These are phyloP conservation scores for Patella ulyssiponensis DNA, from an alignment of 2,888 invertebrate genomes.

Conservation along the genomic window DNA sequence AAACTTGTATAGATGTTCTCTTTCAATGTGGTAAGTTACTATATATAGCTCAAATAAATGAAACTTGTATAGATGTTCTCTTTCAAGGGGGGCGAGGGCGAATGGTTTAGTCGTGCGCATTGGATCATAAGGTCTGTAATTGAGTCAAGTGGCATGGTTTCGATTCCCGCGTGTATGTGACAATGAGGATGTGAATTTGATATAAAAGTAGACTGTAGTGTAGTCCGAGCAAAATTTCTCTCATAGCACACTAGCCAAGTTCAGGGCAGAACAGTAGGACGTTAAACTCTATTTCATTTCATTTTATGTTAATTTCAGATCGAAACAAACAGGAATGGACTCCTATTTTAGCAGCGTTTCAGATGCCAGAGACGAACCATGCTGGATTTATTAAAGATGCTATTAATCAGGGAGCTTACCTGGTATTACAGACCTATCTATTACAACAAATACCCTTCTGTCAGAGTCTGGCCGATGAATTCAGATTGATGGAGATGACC, in stretches of 20 bases:
- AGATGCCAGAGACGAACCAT: conserved; percentile 65
- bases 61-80: neutral
- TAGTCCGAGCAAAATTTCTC: no score
- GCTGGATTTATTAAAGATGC: conserved; percentile 60
- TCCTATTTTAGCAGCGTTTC: conserved; percentile 58
- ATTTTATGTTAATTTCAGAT: no score
- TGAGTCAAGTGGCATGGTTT: no score
- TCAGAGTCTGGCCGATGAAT: conserved; percentile 56
- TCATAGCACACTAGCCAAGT: no score
- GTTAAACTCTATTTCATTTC: no score
- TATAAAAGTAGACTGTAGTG: no score
- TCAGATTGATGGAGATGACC: conserved; percentile 52
- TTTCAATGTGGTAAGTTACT: conserved; percentile 48
- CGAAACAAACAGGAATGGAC: conserved; percentile 51
- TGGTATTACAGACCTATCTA: conserved; percentile 61
- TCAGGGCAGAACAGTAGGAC: no score
- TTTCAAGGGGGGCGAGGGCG: no score
- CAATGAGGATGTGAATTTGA: no score
- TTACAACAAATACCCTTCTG: conserved; percentile 63
- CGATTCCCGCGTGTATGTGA: no score
- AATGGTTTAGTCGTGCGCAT: no score
- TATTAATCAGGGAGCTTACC: conserved; percentile 60
- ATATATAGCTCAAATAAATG: neutral
- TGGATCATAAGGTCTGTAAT: no score
- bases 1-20: conserved; percentile 64